Percentiles rank a stretch among this genome's conserved stretches.
Evolutionary conservation across 2,888 invertebrate genomes (phyloP).

Genomic region (Nematopogon swammerdamellus): DNA sequence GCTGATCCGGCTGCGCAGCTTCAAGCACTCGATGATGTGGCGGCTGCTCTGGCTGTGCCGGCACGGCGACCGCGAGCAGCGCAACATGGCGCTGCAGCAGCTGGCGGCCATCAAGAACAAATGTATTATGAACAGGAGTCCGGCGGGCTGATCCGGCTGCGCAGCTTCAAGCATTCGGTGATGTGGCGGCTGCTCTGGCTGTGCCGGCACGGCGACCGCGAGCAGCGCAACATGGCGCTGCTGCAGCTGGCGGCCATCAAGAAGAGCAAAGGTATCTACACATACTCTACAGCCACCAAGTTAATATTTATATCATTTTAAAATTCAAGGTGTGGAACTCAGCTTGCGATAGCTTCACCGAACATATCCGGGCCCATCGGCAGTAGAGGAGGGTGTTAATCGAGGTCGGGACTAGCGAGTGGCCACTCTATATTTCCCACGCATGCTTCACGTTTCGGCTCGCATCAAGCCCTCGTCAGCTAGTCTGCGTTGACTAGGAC

Average conservation of each 20-base stretch:
- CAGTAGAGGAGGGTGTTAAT: no score
- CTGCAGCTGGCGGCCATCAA: constrained; percentile 63
- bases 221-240: constrained; percentile 62
- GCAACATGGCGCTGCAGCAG: constrained; percentile 62
- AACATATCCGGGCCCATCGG: no score
- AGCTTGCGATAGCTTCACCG: no score
- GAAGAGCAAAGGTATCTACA: constrained; percentile 60
- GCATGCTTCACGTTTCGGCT: no score
- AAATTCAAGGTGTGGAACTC: no score
- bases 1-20: constrained; percentile 44
- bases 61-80: constrained; percentile 59
- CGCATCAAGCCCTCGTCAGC: no score
- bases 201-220: constrained; percentile 60
- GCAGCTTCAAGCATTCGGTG: constrained; percentile 59
- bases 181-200: constrained; percentile 65
- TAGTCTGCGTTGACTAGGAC: no score
- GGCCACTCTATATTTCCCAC: no score
- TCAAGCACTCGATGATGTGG: constrained; percentile 64
- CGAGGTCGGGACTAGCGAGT: no score
- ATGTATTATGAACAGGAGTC: no score
- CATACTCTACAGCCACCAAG: no score
- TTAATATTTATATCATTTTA: no score
- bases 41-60: constrained; percentile 64
- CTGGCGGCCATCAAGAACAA: constrained; percentile 65
- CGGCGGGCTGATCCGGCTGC: constrained; percentile 36